Base-by-base conservation (phyloP, 2,888 invertebrate genomes). In the Leucophora obtusa region DNA sequence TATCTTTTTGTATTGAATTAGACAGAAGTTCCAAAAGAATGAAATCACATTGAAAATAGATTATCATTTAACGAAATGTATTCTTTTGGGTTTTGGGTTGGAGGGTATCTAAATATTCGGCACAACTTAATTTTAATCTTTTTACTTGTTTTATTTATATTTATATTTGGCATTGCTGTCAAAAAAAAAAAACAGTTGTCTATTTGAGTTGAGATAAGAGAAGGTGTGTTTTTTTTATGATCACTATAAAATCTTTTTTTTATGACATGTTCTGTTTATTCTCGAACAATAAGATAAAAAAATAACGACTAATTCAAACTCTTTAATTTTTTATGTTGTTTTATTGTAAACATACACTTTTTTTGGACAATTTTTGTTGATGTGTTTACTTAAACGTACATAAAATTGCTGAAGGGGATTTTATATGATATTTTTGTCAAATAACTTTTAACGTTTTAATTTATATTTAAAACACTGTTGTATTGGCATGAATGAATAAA, bases 311-410 rank as follows among this genome's bases (percentile, higher is more conserved):
- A 71, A 62, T 70, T 50, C 59, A 21, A 60, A 60, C 70, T 51
- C 51, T 70, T 59, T 60, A 33, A n/a, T 15, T 10, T 62, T 60
- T 53, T 53, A 4, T 53, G 11, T 38, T 38, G 1, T 17, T 70
- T 51, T 69, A 59, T 59, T 50, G 21, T 43, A 43, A 53, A 60
- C 38, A 38, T 5, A 53, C 70, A 70, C 11, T 51, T 51, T 38
- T 53, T 62, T 71, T 21, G 70, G 60, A 71, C 60, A 71, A 71
- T 71, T 71, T 69, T 69, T 60, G 53, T 17, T 24, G 15, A 14
- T 24, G 28, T 28, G 28, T 28, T 6, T 7, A 28, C 28, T 28
- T 43, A 71, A 71, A 62, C 54, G 53, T 11, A 38, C 38, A 38
- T 38, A 38, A 11, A 38, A 2, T 71, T 71, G 71, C 62, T 71